Base-by-base conservation (phyloP, 2,888 invertebrate species). In the Drymonia ruficornis region DNA sequence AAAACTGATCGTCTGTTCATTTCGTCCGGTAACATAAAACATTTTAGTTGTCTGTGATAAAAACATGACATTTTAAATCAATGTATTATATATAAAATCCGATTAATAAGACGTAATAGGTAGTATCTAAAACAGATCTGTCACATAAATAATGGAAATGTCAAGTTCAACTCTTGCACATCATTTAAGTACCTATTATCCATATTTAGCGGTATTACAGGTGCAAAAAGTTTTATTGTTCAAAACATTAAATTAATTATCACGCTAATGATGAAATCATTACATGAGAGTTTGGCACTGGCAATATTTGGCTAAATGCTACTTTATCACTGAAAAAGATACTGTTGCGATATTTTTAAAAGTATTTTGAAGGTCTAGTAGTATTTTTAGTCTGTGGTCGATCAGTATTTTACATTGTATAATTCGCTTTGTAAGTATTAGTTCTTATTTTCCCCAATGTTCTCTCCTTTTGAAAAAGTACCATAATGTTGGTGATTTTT, bases 191-290 rank as follows among this genome's bases (percentile, higher is more conserved):
- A n/a, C n/a, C n/a, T n/a, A 16, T 36, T 36, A 36, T 36, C 36
- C 36, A 36, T n/a, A 36, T 40, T 40, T 16, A 40, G 15, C 11
- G 9, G 5, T 7, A 9, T 40, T 40, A 40, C 1, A 40, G 9
- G 43, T 43, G 18, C 43, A 43, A 43, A 43, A 19, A 19, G 43
- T 43, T 19, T 23, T 13, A 43, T 43, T 43, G 43, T 5, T 15
- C 16, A 8, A 38, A 40, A 40, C 40, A 40, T 40, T 40, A 19
- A 43, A 16, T 40, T 16, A 11, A 40, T 40, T 11, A 40, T 40
- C n/a, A 16, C 43, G 12, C 43, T 40, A 9, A 19, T 43, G 28
- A 28, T 7, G 45, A 45, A 28, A 45, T 43, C 6, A 45, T 45
- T 15, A 45, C 45, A 28, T 44, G 4, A 23, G 3, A 23, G 23